Conservation (phyloP, 2,797 vertebrate species). For the Vespertilio murinus region DNA sequence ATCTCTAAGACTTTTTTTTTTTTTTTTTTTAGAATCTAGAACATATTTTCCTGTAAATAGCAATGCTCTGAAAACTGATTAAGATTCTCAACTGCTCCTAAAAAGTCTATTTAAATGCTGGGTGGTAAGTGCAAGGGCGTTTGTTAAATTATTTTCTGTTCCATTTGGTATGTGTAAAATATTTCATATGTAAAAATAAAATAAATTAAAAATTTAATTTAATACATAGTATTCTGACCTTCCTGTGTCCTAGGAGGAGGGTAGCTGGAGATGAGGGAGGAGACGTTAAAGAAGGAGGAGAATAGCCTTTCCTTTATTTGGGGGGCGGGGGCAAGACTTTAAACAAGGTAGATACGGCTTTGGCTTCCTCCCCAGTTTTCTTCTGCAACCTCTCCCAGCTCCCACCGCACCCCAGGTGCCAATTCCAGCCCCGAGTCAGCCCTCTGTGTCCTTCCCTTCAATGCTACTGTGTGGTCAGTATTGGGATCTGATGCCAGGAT, state of each 20-base stretch:
- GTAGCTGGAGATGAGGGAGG: not conserved
- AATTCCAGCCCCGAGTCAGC: not conserved
- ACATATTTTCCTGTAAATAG: slow-evolving; percentile 29
- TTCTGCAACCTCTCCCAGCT: not conserved
- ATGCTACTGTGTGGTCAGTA: not conserved
- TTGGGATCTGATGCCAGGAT: not conserved
- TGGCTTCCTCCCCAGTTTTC: not conserved
- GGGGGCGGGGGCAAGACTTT: not conserved
- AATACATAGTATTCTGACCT: not conserved
- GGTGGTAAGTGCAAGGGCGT: slow-evolving; percentile 19
- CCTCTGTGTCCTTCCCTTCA: not conserved
- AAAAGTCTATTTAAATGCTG: slow-evolving; percentile 63
- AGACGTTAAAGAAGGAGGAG: not conserved
- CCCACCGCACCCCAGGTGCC: not conserved
- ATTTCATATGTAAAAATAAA: slow-evolving; percentile 58
- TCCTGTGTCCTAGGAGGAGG: not conserved
- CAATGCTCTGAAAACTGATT: slow-evolving; percentile 48
- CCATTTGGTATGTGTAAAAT: slow-evolving; percentile 43
- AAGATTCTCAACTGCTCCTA: slow-evolving; percentile 50
- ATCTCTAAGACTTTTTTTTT: not conserved
- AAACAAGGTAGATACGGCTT: not conserved
- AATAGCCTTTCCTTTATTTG: not conserved
- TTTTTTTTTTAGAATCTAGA: slow-evolving; percentile 14
- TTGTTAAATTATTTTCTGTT: slow-evolving; percentile 56
- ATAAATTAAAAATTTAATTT: slow-evolving; percentile 36